Base-by-base conservation (phyloP, 2,888 invertebrate species). In the Apoda limacodes region DNA sequence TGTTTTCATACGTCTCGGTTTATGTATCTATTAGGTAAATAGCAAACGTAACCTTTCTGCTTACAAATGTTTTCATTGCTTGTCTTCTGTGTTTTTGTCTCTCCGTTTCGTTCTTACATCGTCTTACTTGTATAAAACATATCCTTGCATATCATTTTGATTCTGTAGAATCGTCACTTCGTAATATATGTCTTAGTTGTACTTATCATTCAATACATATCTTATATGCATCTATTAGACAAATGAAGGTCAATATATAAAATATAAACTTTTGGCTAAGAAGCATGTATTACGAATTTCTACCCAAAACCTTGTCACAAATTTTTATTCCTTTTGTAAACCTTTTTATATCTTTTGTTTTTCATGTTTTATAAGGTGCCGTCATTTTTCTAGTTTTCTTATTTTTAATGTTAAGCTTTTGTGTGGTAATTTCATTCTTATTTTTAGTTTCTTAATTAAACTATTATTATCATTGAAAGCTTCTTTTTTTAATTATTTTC, bases 381-480 rank as follows among this genome's bases (percentile, higher is more conserved):
- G 60, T 67, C 60, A 46, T 55, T 52, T 40, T 43, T 40, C 52
- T 55, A 51, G 59, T 62, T 65, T 66, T 67, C 68, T 69, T 68
- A 66, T 60, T 62, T n/a, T 69, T 75, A 75, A 71, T 57, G 49
- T 66, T 76, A 76, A 75, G 76, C 59, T 70, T 72, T 66, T 72
- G 76, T 76, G 76, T 76, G 76, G 65, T 80, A 75, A 66, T 80
- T 78, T 76, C 75, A 64, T 68, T 64, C 75, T 76, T 74, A 76
- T 71, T 75, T 72, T 76, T 75, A 74, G 64, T 75, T 78, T 75
- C 69, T 65, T 75, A 67, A 76, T 76, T 76, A 80, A 80, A 76
- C 66, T 72, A 72, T 71, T 71, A 74, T 78, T 72, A 70, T 74
- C 70, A 74, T 74, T 71, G 57, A 68, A 56, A 49, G 58, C 51